These are phyloP conservation scores for Euthynnus affinis DNA, from an alignment of 2,797 vertebrate species.

Conservation along the genomic window DNA sequence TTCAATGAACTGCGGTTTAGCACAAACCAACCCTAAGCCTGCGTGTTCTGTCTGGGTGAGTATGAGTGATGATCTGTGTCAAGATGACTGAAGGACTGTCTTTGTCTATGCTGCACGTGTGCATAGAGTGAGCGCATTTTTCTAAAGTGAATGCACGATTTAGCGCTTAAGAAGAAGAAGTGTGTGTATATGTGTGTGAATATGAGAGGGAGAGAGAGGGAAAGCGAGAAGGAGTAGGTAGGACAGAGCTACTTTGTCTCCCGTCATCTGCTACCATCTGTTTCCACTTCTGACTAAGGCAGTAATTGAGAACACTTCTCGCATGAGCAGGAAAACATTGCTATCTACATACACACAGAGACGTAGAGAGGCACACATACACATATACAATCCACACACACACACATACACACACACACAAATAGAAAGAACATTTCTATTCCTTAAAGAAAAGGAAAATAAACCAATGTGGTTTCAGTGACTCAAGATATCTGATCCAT, in stretches of 20 bases:
- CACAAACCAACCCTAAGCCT: slow-evolving; percentile 53
- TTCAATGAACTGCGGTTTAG: slow-evolving; percentile 68
- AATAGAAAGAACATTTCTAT: slow-evolving; percentile 74
- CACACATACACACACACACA: slow-evolving; percentile 7
- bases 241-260: slow-evolving; percentile 85
- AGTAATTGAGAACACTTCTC: slow-evolving; percentile 88
- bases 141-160: slow-evolving; percentile 60
- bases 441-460: slow-evolving; percentile 82
- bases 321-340: slow-evolving; percentile 86
- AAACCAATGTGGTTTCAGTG: slow-evolving; percentile 77
- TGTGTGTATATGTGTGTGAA: slow-evolving; percentile 32
- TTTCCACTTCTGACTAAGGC: slow-evolving; percentile 86
- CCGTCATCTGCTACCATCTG: slow-evolving; percentile 86
- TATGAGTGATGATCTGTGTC: slow-evolving; percentile 75
- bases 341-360: slow-evolving; percentile 65
- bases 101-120: slow-evolving; percentile 66
- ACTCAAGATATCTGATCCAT: slow-evolving; percentile 76
- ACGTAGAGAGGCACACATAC: not conserved
- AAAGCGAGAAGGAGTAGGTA: slow-evolving; percentile 62
- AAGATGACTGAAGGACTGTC: slow-evolving; percentile 71
- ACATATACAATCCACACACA: not conserved
- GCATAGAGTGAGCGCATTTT: slow-evolving; percentile 51
- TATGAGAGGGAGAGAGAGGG: slow-evolving; percentile 23
- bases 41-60: slow-evolving; percentile 65
- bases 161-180: slow-evolving; percentile 48